Base-by-base conservation (phyloP, 2,113 vertebrate genomes). In the Smithornis capensis region DNA sequence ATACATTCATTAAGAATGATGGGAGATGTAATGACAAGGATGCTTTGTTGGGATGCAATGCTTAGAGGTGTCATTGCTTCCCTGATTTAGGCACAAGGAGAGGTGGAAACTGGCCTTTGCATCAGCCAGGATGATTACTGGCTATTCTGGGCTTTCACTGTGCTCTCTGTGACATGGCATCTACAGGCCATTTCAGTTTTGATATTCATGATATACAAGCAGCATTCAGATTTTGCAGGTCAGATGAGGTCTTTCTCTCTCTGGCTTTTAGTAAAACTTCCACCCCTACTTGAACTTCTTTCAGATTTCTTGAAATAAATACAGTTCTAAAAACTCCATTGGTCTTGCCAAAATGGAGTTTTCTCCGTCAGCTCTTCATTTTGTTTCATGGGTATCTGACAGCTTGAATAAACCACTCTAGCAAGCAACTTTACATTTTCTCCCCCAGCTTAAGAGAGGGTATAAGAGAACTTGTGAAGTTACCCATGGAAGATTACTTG, bases 1-100 rank as follows among this genome's bases (percentile, higher is more conserved):
- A 50, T 27, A 6, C 15, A 5, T 85, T 57, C 28, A 27, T 18
- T 62, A 35, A 24, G 57, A 74, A 31, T 2, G 8, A 50, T 2
- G 8, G 65, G 50, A 50, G 15, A 4, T 1, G 0, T 45, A 50
- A 55, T 42, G 50, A 80, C 45, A 80, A 29, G 59, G 59, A 7
- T 1, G 0, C 4, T 50, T 28, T 67, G 17, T 33, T 77, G 88
- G 18, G 42, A 31, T 42, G 21, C 0, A 1, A 8, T 0, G 0
- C 0, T 0, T 37, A 1, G 4, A 55, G 25, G 31, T 86, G 27
- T 77, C 82, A 57, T 35, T 71, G 47, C 52, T 81, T 59, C 47
- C 13, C 59, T 35, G n/a, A n/a, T 13, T 52, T 42, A 42, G 59
- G 37, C 67, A 35, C 25, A 65, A 65, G 24, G 57, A 60, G 70